Conservation (phyloP, 1,140 invertebrate genomes). For the Hetaerina americana region DNA sequence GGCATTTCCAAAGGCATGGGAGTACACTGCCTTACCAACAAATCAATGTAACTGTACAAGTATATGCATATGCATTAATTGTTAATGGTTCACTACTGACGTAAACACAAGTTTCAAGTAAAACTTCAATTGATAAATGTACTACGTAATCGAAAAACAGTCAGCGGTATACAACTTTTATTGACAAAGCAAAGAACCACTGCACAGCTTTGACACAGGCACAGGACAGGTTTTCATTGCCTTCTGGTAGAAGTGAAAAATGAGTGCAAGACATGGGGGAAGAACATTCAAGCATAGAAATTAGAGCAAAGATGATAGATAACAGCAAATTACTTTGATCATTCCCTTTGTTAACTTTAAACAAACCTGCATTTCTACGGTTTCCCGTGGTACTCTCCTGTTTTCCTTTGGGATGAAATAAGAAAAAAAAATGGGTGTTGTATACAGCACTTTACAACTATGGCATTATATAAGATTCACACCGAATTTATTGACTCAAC, state of each 20-base stretch:
- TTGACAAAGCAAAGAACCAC: neutral
- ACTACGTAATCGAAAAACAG: too few relatives aligned
- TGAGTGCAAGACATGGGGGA: neutral
- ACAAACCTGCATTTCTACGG: constrained; percentile 3
- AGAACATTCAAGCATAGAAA: neutral
- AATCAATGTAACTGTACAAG: too few relatives aligned
- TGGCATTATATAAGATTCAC: neutral
- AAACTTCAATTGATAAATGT: too few relatives aligned
- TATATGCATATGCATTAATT: too few relatives aligned
- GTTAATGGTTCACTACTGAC: too few relatives aligned
- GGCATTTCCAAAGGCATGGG: too few relatives aligned
- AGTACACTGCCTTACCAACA: too few relatives aligned
- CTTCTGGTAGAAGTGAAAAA: neutral
- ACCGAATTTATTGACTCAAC: neutral
- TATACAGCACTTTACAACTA: neutral
- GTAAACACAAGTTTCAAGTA: too few relatives aligned
- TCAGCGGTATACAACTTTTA: too few relatives aligned
- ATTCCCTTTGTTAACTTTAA: neutral
- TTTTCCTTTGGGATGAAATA: constrained; percentile 2
- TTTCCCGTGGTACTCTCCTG: neutral
- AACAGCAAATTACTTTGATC: neutral
- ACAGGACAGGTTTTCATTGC: neutral
- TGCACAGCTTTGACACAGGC: neutral
- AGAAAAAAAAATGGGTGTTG: neutral
- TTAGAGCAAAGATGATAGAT: neutral